Base-by-base conservation (phyloP, 2,888 invertebrate species). In the Bombylius major region DNA sequence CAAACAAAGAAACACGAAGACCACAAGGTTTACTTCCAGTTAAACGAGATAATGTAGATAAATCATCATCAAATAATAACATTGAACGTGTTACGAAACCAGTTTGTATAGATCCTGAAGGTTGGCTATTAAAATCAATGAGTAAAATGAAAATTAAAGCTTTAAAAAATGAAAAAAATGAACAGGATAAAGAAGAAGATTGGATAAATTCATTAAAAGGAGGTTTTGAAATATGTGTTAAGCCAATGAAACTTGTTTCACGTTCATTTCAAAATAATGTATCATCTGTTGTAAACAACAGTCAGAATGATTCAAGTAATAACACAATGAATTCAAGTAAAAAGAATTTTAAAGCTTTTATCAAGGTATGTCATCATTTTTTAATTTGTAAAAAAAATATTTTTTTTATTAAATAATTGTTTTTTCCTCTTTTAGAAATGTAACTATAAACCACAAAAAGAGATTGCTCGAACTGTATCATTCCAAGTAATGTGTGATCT, bases 331-430 rank as follows among this genome's bases (percentile, higher is more conserved):
- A 50, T 44, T 55, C 53, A 7, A 56, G 33, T n/a, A 61, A 62
- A n/a, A 68, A 64, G 55, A 72, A 72, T 58, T 73, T 69, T 45
- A 73, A 73, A 51, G 66, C 65, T 33, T 73, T 73, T 59, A 63
- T 66, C 5, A 73, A 72, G 70, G 72, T 71, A 63, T 57, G 54
- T 51, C 9, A 7, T 47, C 5, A 44, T 7, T 13, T 34, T 32
- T 36, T 47, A 36, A 31, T 55, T 45, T 48, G n/a, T n/a, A 44
- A 42, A 31, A 23, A 58, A 50, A 14, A 47, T 9, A 42, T 7
- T 8, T 36, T 36, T 4, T 36, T 46, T 46, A 4, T n/a, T 7
- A 12, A 45, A 7, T 12, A 23, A 39, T 49, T 46, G 51, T 31
- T 44, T 44, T 39, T 52, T 58, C 54, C 53, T 9, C 51, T 63